phyloP scores from a whole-genome alignment of 2,888 invertebrate genomes.

The Nemapogon koenigi region DNA sequence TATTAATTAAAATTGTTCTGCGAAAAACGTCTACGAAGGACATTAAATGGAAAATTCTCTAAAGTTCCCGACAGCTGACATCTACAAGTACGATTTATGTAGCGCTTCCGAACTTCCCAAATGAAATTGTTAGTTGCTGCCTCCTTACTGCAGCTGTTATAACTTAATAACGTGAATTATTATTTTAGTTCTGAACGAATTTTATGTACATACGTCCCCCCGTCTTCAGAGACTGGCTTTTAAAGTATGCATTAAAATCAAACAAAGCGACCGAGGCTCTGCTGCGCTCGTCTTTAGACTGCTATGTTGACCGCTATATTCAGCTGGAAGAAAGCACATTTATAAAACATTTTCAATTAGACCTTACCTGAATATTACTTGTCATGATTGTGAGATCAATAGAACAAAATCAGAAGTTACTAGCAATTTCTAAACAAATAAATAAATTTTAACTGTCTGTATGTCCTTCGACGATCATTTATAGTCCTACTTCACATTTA shows the following conservation, averaged over 20 bases:
- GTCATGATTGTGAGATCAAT: too few species aligned
- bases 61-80: constrained; percentile 60
- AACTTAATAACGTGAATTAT: constrained; percentile 37
- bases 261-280: constrained; percentile 28
- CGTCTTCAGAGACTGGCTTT: constrained; percentile 16
- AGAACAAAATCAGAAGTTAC: too few species aligned
- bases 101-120: constrained; percentile 39
- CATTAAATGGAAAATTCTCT: constrained; percentile 55
- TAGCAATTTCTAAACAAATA: too few species aligned
- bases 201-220: constrained; percentile 12
- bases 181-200: neutral
- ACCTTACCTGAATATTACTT: too few species aligned
- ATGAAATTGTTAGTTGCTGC: constrained; percentile 54
- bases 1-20: constrained; percentile 57
- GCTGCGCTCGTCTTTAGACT: too few species aligned
- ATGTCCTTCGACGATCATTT: too few species aligned
- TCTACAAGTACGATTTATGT: constrained; percentile 58
- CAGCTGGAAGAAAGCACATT: too few species aligned
- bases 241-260: constrained; percentile 61
- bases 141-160: constrained; percentile 50
- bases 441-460: too few species aligned
- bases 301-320: too few species aligned
- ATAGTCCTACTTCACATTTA: too few species aligned
- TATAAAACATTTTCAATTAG: too few species aligned
- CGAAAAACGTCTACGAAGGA: constrained; percentile 52